Base-by-base conservation (phyloP, 2,797 vertebrate genomes). In the Phrynocephalus vlangalii region DNA sequence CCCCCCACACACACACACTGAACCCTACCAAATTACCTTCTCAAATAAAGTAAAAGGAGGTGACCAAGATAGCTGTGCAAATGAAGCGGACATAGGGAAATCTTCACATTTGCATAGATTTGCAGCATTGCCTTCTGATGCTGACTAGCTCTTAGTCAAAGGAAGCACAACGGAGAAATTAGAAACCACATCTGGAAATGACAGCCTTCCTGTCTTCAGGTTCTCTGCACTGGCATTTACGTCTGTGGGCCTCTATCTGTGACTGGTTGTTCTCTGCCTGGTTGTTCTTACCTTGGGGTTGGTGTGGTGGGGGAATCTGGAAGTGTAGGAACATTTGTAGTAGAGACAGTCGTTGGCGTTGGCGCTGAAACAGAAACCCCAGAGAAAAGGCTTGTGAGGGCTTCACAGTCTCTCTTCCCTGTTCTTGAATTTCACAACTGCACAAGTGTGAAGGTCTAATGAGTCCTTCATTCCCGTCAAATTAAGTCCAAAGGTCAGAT, bases 361-460 rank as follows among this genome's bases (percentile, higher is more conserved):
- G 86, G 15, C n/a, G 18, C 87, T 88, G 50, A 85, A 90, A 85
- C 8, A 72, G 56, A 79, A 78, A 66, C 8, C n/a, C 15, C 75
- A 72, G 66, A 71, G 24, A 20, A 84, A 28, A 82, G 20, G 5
- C 44, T 26, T 30, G 20, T 68, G 20, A 73, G 13, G 28, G 13
- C 50, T 63, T 79, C 18, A 72, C 38, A 16, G 6, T 75, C 38
- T 60, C 4, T 20, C 44, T 20, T 30, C 9, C 33, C 26, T 28
- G 2, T 52, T 50, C 20, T 50, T 84, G 71, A 38, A 79, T 71
- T 10, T 28, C 30, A 71, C 16, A 56, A 20, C 8, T 13, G 5
- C 26, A 7, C 33, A 85, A 16, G 66, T 20, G 15, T 28, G 26
- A 76, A 84, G 7, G 9, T 28, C 4, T 20, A 16, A 60, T 44